Conservation (phyloP, 1,140 invertebrate species). For the Ceratoteleas bidentatus region DNA sequence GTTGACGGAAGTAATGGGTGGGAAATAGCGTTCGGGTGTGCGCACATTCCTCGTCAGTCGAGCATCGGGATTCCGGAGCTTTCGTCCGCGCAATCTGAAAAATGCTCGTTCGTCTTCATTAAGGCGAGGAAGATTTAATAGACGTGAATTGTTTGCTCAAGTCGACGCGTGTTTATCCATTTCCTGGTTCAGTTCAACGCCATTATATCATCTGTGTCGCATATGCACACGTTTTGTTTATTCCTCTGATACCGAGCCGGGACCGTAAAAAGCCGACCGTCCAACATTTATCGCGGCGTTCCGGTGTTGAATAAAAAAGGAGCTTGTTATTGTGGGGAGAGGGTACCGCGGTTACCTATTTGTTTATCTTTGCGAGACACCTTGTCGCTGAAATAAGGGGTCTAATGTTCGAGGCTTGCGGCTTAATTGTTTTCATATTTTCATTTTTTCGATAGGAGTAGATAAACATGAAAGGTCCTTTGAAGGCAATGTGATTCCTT, state of each 20-base stretch:
- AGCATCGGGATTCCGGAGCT: slow-evolving; percentile 21
- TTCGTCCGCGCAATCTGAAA: slow-evolving; percentile 30
- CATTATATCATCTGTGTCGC: slow-evolving; percentile 16
- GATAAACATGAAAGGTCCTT: too few relatives aligned
- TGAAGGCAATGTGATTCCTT: too few relatives aligned
- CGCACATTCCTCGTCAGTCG: slow-evolving; percentile 17
- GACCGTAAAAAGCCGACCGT: slow-evolving; percentile 23
- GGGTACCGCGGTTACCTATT: slow-evolving; percentile 15
- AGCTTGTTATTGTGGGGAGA: slow-evolving; percentile 38
- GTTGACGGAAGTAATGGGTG: too few relatives aligned
- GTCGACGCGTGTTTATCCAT: slow-evolving; percentile 27
- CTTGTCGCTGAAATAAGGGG: slow-evolving; percentile 43
- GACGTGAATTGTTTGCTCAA: slow-evolving; percentile 44
- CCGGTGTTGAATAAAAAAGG: slow-evolving; percentile 50
- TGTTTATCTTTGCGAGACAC: slow-evolving; percentile 50
- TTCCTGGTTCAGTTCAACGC: slow-evolving; percentile 43
- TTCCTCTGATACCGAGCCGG: slow-evolving; percentile 19
- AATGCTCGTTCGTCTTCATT: slow-evolving; percentile 48
- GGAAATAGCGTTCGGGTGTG: slow-evolving; percentile 5
- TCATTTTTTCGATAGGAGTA: slow-evolving; percentile 19
- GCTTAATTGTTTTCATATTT: slow-evolving; percentile 43
- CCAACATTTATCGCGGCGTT: slow-evolving; percentile 47
- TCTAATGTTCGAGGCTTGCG: slow-evolving; percentile 29
- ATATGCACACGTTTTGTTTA: slow-evolving; percentile 15
- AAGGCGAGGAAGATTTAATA: slow-evolving; percentile 40